Percentiles rank a stretch among this genome's conserved stretches.
phyloP scores from a whole-genome alignment of 2,797 vertebrate species.

The Enteromius anoplus region DNA sequence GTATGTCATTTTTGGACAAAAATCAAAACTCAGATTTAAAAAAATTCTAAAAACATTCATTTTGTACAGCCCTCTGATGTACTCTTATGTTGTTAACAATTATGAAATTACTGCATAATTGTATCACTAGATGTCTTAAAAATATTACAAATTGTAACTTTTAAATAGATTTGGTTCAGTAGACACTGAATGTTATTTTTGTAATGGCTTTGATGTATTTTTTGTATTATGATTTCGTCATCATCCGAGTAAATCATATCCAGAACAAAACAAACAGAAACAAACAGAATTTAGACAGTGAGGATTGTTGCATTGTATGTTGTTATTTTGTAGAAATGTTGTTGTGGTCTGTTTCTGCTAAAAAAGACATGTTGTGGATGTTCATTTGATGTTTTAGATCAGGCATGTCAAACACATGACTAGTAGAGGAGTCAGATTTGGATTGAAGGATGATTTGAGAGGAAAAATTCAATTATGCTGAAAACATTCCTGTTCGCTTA shows the following conservation, averaged over 20 bases:
- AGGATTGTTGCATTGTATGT: neutral
- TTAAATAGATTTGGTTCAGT: neutral
- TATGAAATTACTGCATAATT: neutral
- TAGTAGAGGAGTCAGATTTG: neutral
- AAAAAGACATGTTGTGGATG: neutral
- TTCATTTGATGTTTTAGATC: neutral
- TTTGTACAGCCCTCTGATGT: constrained; percentile 22
- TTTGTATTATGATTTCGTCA: neutral
- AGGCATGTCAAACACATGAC: neutral
- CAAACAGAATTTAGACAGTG: constrained; percentile 2
- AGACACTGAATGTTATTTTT: neutral
- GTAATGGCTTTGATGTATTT: neutral
- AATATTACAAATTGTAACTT: neutral
- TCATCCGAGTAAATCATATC: neutral
- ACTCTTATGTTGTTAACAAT: neutral
- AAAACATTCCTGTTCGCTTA: neutral
- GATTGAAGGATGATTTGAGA: neutral
- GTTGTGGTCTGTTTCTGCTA: neutral
- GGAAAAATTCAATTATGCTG: neutral
- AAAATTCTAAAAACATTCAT: neutral
- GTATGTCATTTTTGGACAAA: constrained; percentile 17
- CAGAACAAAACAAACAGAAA: constrained; percentile 23
- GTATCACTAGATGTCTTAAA: neutral
- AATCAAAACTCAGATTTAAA: constrained; percentile 23
- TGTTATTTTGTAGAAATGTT: neutral